Evolutionary conservation across 2,113 vertebrate genomes (phyloP), one percentile per base, ranked within the genome.

Genomic region (Apodemus sylvaticus): DNA sequence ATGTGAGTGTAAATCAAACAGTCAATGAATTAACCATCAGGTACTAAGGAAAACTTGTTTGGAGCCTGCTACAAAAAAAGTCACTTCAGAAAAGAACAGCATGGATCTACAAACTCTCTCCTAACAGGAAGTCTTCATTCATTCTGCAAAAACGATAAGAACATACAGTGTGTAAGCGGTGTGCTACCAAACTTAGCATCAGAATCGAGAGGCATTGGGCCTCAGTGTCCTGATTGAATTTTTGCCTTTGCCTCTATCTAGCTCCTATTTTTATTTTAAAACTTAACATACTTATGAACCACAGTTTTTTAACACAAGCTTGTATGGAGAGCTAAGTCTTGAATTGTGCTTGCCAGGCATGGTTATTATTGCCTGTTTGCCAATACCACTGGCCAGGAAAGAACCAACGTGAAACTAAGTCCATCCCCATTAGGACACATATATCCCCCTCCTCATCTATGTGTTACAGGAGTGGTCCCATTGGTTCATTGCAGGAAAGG

Each of bases 41-140:
- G 5, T 14, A 90, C 74, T 31, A 86, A 34, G n/a, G 5, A 89
- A 68, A 19, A 91, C 55, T 48, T 92, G n/a, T 71, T 81, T 29
- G 34, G 26, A 20, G 55, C 10, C 51, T 10, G 20, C 26, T 2
- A 17, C 1, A 13, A 85, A 58, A 86, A 0, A 89, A 90, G 71
- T 90, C 74, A 93, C 62, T 53, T 60, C 22, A 94, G 29, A 78
- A 42, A 31, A 93, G 95, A 92, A 74, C 8, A 66, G 17, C 58
- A 83, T 10, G 73, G 16, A 66, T n/a, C 68, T 94, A 82, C 24
- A 70, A 87, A 53, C 16, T 24, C 39, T 82, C 17, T 5, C 12
- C 60, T 29, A 48, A 89, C 6, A 66, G 7, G 1, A 78, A 86
- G 73, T 79, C 31, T 53, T 77, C 45, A 94, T 82, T 70, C 14